Evolutionary conservation across 1,140 invertebrate genomes (phyloP), one percentile per base, ranked within the genome.

Genomic region (Dysdera silvatica): DNA sequence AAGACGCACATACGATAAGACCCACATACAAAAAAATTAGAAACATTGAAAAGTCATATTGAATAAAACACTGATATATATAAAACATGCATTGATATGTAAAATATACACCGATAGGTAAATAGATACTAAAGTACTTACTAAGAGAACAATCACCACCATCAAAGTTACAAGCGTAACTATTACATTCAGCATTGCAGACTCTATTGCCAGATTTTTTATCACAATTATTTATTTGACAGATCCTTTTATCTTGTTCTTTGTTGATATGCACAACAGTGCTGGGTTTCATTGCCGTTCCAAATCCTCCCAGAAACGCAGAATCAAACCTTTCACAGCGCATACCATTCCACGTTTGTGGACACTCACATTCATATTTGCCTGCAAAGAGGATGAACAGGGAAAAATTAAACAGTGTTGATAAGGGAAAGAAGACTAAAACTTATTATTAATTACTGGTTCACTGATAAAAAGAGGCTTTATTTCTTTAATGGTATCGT

Each of bases 141-240:
- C 90, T 89, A 4, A 95, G 74, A 0, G 93, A 93, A 72, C 95
- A 98, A 71, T 98, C 95, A 57, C 89, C 90, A 0, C 91, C 92
- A 73, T 98, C 95, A 71, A 95, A 98, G 66, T 93, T 84, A 73
- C 95, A 98, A 0, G 89, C 91, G 66, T 85, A 87, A 0, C 82
- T 87, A 71, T 98, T 97, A 72, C 95, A 98, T 70, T 96, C 92
- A 66, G 87, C 84, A 70, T 98, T 89, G 70, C 94, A 98, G 20
- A 82, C 80, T 29, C 84, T 80, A 73, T 98, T 89, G 3, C 84
- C 83, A 43, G 87, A 84, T 73, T 96, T 96, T 58, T 84, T 82
- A 37, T 82, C 77, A 71, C 94, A 98, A 12, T 60, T 52, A 16
- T 66, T 20, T 2, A 66, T 32, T 37, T 66, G 37, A 49, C 65